A percentile compares a stretch with the other conserved stretches of the same genome.
Conservation (phyloP, 2,113 vertebrate genomes). For the Ceratotherium simum region DNA sequence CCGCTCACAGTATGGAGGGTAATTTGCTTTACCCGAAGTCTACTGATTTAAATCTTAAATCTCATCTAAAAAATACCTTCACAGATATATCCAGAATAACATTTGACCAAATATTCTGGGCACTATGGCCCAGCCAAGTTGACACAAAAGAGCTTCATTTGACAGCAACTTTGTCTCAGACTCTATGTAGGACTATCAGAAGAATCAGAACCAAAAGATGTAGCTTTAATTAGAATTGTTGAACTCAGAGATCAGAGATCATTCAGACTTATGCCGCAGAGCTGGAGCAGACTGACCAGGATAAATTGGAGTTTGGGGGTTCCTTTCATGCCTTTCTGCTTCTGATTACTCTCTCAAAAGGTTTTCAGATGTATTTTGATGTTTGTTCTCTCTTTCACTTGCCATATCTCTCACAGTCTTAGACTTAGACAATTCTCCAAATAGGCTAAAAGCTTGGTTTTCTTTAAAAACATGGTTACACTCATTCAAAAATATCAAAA, state of each 20-base stretch:
- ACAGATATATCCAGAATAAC: not conserved
- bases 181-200: not conserved
- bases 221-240: not conserved
- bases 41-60: not conserved
- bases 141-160: not conserved
- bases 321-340: not conserved
- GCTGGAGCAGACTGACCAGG: not conserved
- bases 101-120: not conserved
- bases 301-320: not conserved
- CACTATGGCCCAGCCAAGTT: not conserved
- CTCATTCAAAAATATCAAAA: slow-evolving; percentile 8
- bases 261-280: not conserved
- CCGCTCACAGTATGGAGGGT: not conserved
- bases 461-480: not conserved
- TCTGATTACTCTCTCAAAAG: not conserved
- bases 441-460: not conserved
- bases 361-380: not conserved
- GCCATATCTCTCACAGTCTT: not conserved
- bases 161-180: not conserved
- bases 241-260: not conserved
- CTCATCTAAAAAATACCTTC: not conserved
- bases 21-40: not conserved
- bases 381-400: not conserved
- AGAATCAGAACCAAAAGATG: not conserved
- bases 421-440: not conserved